These are phyloP conservation scores for Chiloscyllium punctatum DNA, from an alignment of 2,797 vertebrate genomes.

Conservation along the genomic window DNA sequence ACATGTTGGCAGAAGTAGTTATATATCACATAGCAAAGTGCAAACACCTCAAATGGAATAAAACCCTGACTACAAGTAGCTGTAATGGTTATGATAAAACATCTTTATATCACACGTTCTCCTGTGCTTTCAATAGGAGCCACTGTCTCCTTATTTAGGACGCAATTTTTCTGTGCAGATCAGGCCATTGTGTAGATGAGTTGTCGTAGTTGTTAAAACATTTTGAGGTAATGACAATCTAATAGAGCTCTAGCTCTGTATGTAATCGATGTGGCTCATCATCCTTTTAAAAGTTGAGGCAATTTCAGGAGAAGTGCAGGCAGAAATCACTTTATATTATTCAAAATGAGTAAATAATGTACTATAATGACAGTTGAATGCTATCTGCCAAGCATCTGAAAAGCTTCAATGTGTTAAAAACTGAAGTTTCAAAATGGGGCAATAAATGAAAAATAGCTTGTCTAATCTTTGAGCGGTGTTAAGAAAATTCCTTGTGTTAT, in stretches of 20 bases:
- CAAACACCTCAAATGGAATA: background rate
- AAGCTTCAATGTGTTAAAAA: constrained; percentile 9
- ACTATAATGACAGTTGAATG: constrained; percentile 19
- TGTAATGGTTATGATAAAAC: background rate
- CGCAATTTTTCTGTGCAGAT: background rate
- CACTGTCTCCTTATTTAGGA: background rate
- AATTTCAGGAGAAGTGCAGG: constrained; percentile 15
- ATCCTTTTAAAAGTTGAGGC: constrained; percentile 31
- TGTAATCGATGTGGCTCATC: constrained; percentile 16
- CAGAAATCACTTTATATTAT: constrained; percentile 31
- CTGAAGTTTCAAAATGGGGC: background rate
- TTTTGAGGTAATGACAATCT: constrained; percentile 34
- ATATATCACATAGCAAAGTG: background rate
- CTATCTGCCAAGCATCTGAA: constrained; percentile 4
- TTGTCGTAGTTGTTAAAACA: constrained; percentile 27
- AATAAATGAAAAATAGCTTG: constrained; percentile 10
- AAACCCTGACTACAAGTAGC: background rate
- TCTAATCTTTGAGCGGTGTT: background rate
- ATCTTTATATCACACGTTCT: background rate
- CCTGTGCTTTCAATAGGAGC: background rate
- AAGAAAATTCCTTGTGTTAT: background rate
- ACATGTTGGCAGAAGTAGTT: background rate
- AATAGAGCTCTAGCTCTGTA: background rate
- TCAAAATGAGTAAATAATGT: constrained; percentile 29
- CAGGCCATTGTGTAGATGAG: background rate